Percentiles rank a stretch among this genome's conserved stretches.
Conservation (phyloP, 2,797 vertebrate genomes). For the Jordanella pulchra region DNA sequence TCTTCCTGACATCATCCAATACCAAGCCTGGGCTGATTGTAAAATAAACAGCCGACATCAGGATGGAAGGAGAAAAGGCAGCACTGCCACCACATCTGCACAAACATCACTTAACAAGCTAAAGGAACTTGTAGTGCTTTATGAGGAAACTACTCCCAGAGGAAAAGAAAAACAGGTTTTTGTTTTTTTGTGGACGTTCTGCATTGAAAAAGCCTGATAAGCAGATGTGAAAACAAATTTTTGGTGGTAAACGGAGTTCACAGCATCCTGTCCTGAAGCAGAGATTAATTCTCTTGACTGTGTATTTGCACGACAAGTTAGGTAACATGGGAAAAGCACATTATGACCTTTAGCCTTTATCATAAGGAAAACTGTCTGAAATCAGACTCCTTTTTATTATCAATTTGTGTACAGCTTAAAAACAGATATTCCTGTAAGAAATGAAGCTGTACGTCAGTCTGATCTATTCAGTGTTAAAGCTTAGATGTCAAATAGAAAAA, state of each 20-base stretch:
- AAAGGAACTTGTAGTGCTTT: constrained; percentile 20
- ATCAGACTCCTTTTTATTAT: constrained; percentile 7
- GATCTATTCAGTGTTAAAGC: not conserved
- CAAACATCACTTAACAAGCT: constrained; percentile 36
- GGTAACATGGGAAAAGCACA: constrained; percentile 20
- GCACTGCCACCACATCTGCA: constrained; percentile 31
- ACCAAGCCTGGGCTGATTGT: constrained; percentile 21
- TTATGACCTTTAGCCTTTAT: constrained; percentile 11
- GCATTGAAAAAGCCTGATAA: constrained; percentile 28
- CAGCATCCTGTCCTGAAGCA: constrained; percentile 10
- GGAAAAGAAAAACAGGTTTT: constrained; percentile 29
- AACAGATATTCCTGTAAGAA: not conserved
- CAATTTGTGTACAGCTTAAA: not conserved
- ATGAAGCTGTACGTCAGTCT: not conserved
- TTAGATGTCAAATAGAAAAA: constrained; percentile 16
- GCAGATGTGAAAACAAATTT: constrained; percentile 34
- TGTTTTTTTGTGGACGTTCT: constrained; percentile 2
- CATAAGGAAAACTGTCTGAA: not conserved
- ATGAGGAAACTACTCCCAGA: constrained; percentile 36
- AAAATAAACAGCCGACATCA: constrained; percentile 39
- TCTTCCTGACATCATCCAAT: constrained; percentile 36
- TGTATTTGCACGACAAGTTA: not conserved
- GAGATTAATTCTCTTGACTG: constrained; percentile 10
- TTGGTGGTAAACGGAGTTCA: constrained; percentile 20
- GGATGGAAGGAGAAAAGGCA: constrained; percentile 19